phyloP scores from a whole-genome alignment of 2,888 invertebrate genomes.

The Cephus runcator region DNA sequence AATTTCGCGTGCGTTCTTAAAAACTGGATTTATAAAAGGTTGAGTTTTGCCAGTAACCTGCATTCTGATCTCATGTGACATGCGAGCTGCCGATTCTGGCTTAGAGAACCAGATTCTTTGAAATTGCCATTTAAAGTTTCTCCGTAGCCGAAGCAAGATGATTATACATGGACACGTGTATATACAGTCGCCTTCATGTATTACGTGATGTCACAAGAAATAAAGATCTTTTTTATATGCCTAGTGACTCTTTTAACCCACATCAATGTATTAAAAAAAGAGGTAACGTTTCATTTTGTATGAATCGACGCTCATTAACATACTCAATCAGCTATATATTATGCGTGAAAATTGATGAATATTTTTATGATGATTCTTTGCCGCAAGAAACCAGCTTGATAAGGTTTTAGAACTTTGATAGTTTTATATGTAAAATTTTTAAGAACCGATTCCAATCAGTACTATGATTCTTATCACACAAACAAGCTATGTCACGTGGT shows the following conservation, averaged over 20 bases:
- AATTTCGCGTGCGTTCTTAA: not conserved
- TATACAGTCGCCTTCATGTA: not conserved
- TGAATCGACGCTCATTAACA: not conserved
- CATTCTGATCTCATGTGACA: not conserved
- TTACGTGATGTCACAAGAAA: not conserved
- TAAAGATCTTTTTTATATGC: not conserved
- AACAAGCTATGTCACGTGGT: not conserved
- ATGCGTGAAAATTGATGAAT: not conserved
- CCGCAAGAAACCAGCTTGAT: not conserved
- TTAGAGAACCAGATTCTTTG: not conserved
- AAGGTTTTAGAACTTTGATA: not conserved
- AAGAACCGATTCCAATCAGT: not conserved
- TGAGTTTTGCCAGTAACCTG: not conserved
- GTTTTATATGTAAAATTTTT: not conserved
- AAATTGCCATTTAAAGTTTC: not conserved
- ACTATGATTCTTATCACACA: not conserved
- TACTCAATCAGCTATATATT: not conserved
- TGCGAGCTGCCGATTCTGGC: not conserved
- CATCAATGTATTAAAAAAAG: not conserved
- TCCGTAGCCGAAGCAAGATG: not conserved
- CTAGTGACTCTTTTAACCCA: not conserved
- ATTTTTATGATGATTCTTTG: not conserved
- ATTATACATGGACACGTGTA: not conserved
- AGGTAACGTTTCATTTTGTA: not conserved
- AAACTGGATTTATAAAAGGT: not conserved